These are phyloP conservation scores for Amia ocellicauda DNA, from an alignment of 2,113 vertebrate genomes.

Conservation along the genomic window DNA sequence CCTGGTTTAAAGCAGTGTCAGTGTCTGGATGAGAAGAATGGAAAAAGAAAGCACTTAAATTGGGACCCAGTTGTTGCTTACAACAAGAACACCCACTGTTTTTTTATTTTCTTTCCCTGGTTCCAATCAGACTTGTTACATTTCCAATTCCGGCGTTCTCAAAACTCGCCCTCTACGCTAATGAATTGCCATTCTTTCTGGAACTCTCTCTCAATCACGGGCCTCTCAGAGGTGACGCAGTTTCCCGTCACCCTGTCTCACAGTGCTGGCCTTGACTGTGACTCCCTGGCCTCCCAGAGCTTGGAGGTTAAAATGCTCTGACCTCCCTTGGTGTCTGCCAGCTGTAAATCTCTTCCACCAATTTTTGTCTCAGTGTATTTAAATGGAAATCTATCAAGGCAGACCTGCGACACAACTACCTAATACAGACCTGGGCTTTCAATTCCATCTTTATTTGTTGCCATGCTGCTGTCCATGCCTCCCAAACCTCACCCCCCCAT, in stretches of 20 bases:
- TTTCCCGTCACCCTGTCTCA: no score
- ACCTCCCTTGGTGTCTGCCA: neutral
- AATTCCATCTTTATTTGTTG: neutral
- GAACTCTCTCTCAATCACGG: no score
- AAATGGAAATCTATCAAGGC: neutral
- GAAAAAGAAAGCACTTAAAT: no score
- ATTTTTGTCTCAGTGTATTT: neutral
- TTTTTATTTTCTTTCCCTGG: slow-evolving; percentile 28
- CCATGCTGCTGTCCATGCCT: slow-evolving; percentile 6
- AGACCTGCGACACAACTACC: neutral
- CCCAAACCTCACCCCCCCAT: slow-evolving; percentile 37
- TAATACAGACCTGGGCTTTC: neutral
- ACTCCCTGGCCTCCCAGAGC: no score
- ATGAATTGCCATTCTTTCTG: no score
- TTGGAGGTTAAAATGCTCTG: no score
- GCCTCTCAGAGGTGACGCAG: no score
- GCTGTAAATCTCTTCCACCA: neutral
- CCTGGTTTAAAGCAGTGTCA: no score
- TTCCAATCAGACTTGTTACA: neutral
- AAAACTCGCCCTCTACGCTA: no score
- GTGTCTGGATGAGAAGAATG: no score
- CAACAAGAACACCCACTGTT: slow-evolving; percentile 31
- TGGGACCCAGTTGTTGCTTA: slow-evolving; percentile 21
- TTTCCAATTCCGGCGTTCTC: no score
- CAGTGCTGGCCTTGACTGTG: no score